Conservation (phyloP, 2,113 vertebrate genomes). For the Cinclus mexicanus region DNA sequence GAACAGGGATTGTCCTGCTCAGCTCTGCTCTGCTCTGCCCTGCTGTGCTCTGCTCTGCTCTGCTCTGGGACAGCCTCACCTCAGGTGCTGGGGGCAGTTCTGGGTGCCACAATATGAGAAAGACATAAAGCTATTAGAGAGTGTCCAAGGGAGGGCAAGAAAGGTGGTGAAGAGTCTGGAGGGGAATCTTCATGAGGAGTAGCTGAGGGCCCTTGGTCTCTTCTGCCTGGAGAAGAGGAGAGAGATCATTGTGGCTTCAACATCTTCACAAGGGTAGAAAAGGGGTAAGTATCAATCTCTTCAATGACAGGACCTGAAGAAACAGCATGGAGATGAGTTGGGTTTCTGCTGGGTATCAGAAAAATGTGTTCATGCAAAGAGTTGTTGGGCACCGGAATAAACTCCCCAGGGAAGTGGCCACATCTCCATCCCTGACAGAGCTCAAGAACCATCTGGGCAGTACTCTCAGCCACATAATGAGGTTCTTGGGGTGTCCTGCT, state of each 20-base stretch:
- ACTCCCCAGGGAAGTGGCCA: not conserved
- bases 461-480: not conserved
- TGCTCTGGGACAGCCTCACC: fast-evolving
- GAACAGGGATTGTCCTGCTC: too few relatives aligned
- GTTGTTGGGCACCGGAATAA: not conserved
- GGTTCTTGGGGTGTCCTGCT: not conserved
- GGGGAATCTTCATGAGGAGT: not conserved
- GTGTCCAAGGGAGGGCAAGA: not conserved
- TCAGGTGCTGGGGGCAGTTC: not conserved
- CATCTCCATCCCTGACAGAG: not conserved
- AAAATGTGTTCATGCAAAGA: not conserved
- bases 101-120: not conserved
- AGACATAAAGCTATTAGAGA: not conserved
- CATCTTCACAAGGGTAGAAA: not conserved
- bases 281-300: not conserved
- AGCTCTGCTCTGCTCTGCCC: too few relatives aligned
- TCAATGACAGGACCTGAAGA: not conserved
- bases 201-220: not conserved
- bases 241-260: not conserved
- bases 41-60: not conserved
- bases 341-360: not conserved
- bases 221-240: not conserved
- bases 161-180: not conserved
- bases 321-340: not conserved
- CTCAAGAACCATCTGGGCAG: not conserved